Base-by-base conservation (phyloP, 2,797 vertebrate species). In the Hippopotamyrus pictus region DNA sequence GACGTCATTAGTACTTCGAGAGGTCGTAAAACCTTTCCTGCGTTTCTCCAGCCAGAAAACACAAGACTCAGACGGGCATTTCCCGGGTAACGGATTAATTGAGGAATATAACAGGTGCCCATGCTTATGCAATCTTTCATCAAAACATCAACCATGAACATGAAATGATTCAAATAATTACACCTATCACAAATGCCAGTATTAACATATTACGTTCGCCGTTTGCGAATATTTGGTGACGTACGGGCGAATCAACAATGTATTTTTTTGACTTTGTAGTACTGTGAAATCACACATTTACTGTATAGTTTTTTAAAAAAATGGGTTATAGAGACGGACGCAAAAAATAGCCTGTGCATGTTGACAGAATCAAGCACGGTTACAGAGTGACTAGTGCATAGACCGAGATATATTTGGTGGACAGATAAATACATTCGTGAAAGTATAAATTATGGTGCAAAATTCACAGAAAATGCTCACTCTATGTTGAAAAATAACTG, bases 91-190 rank as follows among this genome's bases (percentile, higher is more conserved):
- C 76, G 19, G 37, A 82, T 46, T 46, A n/a, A 41, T n/a, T 22
- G 76, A 82, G 41, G 41, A 82, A 82, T 82, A 82, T 82, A 82
- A 22, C 76, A 82, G 76, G 76, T 82, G 76, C 76, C 41, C 41
- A 46, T 44, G 41, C 41, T 19, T 44, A 82, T 46, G 76, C 41
- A 44, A 82, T 46, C 41, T 46, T 46, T 82, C 76, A 46, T 41
- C 37, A 41, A 44, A 79, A 79, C 73, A 82, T 82, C 37, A 82
- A 79, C 41, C 33, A 46, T 46, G 37, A 82, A 44, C 76, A 37
- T n/a, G 41, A 82, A 82, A 82, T 46, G 41, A 82, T 46, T 82
- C 37, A 19, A 82, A 82, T 46, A 82, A 82, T 22, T 82, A 46
- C 76, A 44, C 37, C 41, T 2, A 46, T 82, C 76, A 82, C 41